Evolutionary conservation across 2,888 invertebrate species (phyloP).

Genomic region (Conistra vaccinii): DNA sequence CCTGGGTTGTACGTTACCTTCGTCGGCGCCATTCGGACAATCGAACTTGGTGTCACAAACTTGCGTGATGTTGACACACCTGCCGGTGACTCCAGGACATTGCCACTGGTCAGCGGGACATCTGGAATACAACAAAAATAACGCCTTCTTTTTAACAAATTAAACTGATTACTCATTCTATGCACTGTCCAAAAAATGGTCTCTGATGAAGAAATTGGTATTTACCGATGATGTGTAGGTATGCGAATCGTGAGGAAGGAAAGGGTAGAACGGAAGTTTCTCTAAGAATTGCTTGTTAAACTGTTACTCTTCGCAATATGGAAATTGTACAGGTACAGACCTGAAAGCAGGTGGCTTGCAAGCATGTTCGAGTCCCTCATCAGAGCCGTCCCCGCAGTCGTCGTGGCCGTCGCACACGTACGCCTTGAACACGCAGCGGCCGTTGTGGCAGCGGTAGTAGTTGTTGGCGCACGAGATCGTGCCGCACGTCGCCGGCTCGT

Average conservation of each 20-base stretch:
- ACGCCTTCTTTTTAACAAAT: not conserved
- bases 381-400: constrained; percentile 97
- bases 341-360: constrained; percentile 94
- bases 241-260: not conserved
- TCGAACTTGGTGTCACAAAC: constrained; percentile 97
- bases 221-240: not conserved
- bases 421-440: constrained; percentile 97
- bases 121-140: constrained; percentile 74
- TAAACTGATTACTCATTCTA: not conserved
- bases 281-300: not conserved
- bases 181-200: not conserved
- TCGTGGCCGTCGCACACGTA: constrained; percentile 98
- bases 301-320: not conserved
- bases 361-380: constrained; percentile 95
- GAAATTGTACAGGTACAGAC: constrained; percentile 66
- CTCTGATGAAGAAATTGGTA: not conserved
- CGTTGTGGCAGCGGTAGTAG: constrained; percentile 96
- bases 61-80: constrained; percentile 96
- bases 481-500: constrained; percentile 96
- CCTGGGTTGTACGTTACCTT: constrained; percentile 91
- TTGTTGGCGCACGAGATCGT: constrained; percentile 94
- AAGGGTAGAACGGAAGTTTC: not conserved
- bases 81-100: constrained; percentile 95
- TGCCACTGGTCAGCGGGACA: constrained; percentile 95
- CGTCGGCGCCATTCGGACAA: constrained; percentile 98